Conservation (phyloP, 2,888 invertebrate species). For the Lepidochitona cinerea region DNA sequence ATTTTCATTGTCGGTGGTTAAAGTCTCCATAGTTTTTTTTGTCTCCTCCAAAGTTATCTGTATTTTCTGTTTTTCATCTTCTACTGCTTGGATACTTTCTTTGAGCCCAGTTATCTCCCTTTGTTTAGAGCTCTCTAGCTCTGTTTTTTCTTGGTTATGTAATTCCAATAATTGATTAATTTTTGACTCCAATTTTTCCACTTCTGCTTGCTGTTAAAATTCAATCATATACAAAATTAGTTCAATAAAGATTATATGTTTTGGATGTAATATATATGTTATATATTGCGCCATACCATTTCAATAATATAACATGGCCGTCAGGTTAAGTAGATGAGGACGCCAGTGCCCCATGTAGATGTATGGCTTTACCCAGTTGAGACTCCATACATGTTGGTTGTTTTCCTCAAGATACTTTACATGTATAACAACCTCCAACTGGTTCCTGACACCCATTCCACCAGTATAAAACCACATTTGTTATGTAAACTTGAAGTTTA, state of each 20-base stretch:
- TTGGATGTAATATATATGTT: background rate
- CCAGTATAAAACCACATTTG: too few relatives aligned
- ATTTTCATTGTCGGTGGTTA: slow-evolving; percentile 51
- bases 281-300: background rate
- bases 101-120: slow-evolving; percentile 53
- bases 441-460: too few relatives aligned
- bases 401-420: too few relatives aligned
- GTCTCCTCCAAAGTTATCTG: slow-evolving; percentile 30
- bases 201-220: slow-evolving; percentile 53
- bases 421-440: too few relatives aligned
- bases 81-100: slow-evolving; percentile 20
- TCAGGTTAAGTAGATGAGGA: too few relatives aligned
- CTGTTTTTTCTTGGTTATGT: slow-evolving; percentile 52
- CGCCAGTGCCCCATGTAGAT: too few relatives aligned
- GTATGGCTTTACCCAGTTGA: too few relatives aligned
- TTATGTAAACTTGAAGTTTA: too few relatives aligned
- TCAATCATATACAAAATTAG: background rate
- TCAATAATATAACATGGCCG: too few relatives aligned
- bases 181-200: slow-evolving; percentile 57
- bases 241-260: background rate
- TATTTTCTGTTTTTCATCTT: background rate
- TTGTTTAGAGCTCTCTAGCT: slow-evolving; percentile 45
- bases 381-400: too few relatives aligned
- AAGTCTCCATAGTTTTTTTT: slow-evolving; percentile 46
- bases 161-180: slow-evolving; percentile 48